These are phyloP conservation scores for Coremacera marginata DNA, from an alignment of 2,888 invertebrate species.

Conservation along the genomic window DNA sequence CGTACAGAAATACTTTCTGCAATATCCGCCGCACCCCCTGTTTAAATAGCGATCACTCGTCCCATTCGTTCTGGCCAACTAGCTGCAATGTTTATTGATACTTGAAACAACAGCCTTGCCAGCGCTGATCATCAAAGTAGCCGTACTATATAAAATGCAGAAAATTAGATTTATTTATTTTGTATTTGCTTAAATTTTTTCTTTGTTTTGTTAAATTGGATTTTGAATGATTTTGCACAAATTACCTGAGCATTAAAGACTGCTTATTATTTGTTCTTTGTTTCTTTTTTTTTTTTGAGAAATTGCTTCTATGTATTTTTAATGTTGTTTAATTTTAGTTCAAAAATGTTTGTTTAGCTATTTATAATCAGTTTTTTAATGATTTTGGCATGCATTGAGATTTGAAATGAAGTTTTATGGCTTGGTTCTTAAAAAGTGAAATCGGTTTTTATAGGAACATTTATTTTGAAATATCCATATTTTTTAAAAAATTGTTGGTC, in stretches of 20 bases:
- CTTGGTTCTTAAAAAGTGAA: too few species aligned
- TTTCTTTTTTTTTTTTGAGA: background rate
- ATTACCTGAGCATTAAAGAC: background rate
- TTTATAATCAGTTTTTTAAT: background rate
- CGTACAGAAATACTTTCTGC: too few species aligned
- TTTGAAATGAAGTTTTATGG: too few species aligned
- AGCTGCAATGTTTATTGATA: background rate
- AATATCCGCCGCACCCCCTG: background rate
- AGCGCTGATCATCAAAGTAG: constrained; percentile 25
- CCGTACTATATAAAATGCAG: constrained; percentile 8
- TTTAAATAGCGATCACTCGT: background rate
- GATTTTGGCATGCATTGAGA: too few species aligned
- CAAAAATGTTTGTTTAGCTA: background rate
- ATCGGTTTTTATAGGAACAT: too few species aligned
- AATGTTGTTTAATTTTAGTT: background rate
- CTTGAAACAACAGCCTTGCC: constrained; percentile 30
- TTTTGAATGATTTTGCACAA: too few species aligned
- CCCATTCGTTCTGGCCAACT: background rate
- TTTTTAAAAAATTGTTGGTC: too few species aligned
- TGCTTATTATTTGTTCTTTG: background rate
- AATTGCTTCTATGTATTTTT: background rate
- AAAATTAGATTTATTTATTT: constrained; percentile 25
- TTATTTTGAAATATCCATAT: too few species aligned
- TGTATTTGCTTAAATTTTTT: background rate
- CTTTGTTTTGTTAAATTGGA: background rate